Evolutionary conservation across 2,113 vertebrate genomes (phyloP).

Genomic region (Mohoua ochrocephala): DNA sequence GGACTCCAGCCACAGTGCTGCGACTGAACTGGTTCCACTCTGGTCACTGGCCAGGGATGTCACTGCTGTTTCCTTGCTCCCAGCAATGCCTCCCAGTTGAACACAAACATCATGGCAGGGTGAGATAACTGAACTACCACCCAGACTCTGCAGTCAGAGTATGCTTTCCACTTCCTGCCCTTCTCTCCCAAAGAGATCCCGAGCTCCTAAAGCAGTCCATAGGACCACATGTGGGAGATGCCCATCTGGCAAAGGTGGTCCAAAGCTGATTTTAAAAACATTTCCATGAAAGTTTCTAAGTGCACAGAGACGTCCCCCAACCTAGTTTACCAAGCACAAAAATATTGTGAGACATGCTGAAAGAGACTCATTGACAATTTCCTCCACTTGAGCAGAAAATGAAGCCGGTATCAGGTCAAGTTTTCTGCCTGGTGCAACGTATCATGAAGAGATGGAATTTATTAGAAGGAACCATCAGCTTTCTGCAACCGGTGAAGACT

Average conservation of each 20-base stretch:
- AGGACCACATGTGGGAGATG: not conserved
- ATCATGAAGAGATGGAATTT: not conserved
- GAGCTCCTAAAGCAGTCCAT: not conserved
- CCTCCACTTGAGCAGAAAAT: not conserved
- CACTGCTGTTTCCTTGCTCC: not conserved
- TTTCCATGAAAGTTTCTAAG: not conserved
- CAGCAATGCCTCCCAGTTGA: not conserved
- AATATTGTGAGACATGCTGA: not conserved
- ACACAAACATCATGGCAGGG: not conserved
- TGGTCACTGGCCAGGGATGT: not conserved
- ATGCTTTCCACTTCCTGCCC: not conserved
- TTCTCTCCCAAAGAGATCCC: not conserved
- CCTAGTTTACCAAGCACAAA: not conserved
- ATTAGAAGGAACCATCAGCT: not conserved
- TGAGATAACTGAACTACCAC: not conserved
- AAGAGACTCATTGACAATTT: not conserved
- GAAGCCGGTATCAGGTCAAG: not conserved
- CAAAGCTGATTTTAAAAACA: not conserved
- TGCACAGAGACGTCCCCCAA: not conserved
- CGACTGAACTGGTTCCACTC: not conserved
- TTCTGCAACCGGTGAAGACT: not conserved
- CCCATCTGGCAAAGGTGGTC: not conserved
- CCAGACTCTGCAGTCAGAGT: not conserved
- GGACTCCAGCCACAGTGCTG: not conserved
- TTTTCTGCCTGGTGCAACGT: not conserved